Base-by-base conservation (phyloP, 2,113 vertebrate species). In the Psettodes erumei region DNA sequence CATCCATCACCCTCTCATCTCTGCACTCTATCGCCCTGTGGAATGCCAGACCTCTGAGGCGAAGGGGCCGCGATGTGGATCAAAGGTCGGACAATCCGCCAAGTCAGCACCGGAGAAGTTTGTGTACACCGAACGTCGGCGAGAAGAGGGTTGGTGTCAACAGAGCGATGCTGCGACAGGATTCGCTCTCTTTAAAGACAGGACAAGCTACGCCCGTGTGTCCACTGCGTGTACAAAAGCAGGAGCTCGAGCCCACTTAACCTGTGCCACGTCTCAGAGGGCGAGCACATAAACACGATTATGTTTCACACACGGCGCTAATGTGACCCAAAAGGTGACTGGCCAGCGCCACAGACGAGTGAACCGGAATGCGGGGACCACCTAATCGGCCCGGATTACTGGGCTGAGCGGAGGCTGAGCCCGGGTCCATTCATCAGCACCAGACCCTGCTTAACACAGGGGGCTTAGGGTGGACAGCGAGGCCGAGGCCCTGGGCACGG, bases 321-420 rank as follows among this genome's bases (percentile, higher is more conserved):
- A 84, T 77, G 59, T 59, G 43, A 77, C 71, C 75, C 61, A 75
- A 59, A 77, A 86, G 86, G 81, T 85, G 83, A 78, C 58, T 13
- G 81, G 54, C 45, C 48, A 19, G 35, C 67, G 40, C 76, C 86
- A 83, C 59, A 90, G 92, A 88, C 91, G 93, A 92, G 74, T 85
- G 88, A 87, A 90, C 81, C 15, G 83, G 93, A 94, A 94, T 94
- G 93, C 50, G 68, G 79, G 72, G 89, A 83, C 78, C 84, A 77
- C 83, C 90, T 93, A 92, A 94, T 93, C 82, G 80, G 83, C 79
- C 80, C 55, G 87, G 91, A 93, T 92, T 94, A 92, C 72, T 80
- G 88, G 77, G 70, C 82, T 88, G 87, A 78, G 87, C 88, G 51
- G 67, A 78, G 77, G 75, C 81, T 85, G 82, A 86, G 88, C 85